Evolutionary conservation across 2,888 invertebrate genomes (phyloP).

Genomic region (Papilio elwesi): DNA sequence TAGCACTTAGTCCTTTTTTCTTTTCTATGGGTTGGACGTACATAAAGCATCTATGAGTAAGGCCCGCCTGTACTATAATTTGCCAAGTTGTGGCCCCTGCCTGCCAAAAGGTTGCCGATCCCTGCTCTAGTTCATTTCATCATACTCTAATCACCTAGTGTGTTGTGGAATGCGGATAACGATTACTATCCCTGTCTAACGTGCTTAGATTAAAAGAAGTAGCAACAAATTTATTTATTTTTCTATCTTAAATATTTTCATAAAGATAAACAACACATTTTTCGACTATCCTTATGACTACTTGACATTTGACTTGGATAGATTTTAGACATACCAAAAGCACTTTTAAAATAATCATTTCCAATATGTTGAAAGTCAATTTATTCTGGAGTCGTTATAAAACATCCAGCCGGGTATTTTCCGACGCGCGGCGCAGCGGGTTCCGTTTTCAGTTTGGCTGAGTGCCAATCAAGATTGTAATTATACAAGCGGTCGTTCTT

Average conservation of each 20-base stretch:
- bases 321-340: not conserved
- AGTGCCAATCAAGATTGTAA: conserved; percentile 52
- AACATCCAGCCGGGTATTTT: conserved; percentile 51
- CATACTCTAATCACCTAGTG: too few species aligned
- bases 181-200: too few species aligned
- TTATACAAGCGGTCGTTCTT: conserved; percentile 44
- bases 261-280: not conserved
- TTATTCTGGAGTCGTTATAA: conserved; percentile 29
- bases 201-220: too few species aligned
- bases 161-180: too few species aligned
- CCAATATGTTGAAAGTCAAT: not conserved
- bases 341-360: not conserved
- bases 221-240: too few species aligned
- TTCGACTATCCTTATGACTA: not conserved
- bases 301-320: not conserved
- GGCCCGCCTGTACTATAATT: too few species aligned
- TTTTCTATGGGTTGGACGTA: too few species aligned
- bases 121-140: too few species aligned
- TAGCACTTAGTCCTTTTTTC: too few species aligned
- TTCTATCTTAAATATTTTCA: not conserved
- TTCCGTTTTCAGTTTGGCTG: conserved; percentile 52
- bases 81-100: too few species aligned
- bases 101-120: too few species aligned
- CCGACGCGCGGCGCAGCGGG: conserved; percentile 50
- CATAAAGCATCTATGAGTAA: too few species aligned